Evolutionary conservation across 2,888 invertebrate species (phyloP).

Genomic region (Trimorus sp.): DNA sequence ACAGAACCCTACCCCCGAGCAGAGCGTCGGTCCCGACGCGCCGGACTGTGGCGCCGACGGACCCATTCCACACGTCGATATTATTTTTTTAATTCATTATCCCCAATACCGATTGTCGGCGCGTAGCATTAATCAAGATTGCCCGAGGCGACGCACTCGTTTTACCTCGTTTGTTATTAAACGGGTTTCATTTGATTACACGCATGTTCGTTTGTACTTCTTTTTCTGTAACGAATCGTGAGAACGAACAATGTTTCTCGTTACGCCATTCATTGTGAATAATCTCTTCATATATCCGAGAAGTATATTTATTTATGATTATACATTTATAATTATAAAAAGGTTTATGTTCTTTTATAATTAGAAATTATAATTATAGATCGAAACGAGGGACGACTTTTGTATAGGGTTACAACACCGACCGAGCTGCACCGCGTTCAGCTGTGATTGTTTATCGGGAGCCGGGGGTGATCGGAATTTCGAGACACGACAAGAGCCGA

Average conservation of each 20-base stretch:
- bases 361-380: constrained; percentile 73
- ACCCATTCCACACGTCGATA: constrained; percentile 50
- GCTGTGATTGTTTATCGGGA: constrained; percentile 76
- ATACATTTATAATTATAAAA: constrained; percentile 57
- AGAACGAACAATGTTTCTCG: constrained; percentile 50
- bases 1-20: constrained; percentile 31
- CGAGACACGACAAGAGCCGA: background rate
- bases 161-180: constrained; percentile 56
- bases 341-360: constrained; percentile 67
- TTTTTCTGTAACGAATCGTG: constrained; percentile 43
- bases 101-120: constrained; percentile 18
- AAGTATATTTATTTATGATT: constrained; percentile 56
- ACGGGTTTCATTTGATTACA: constrained; percentile 53
- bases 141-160: constrained; percentile 31
- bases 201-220: constrained; percentile 49
- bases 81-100: constrained; percentile 47
- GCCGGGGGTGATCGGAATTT: constrained; percentile 54
- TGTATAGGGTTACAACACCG: constrained; percentile 77
- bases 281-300: constrained; percentile 52
- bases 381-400: constrained; percentile 75
- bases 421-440: constrained; percentile 73
- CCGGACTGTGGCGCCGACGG: constrained; percentile 13
- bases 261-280: constrained; percentile 59
- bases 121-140: constrained; percentile 46
- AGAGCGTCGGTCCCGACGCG: constrained; percentile 12